Evolutionary conservation across 2,113 vertebrate species (phyloP).

Genomic region (Otocyon megalotis): DNA sequence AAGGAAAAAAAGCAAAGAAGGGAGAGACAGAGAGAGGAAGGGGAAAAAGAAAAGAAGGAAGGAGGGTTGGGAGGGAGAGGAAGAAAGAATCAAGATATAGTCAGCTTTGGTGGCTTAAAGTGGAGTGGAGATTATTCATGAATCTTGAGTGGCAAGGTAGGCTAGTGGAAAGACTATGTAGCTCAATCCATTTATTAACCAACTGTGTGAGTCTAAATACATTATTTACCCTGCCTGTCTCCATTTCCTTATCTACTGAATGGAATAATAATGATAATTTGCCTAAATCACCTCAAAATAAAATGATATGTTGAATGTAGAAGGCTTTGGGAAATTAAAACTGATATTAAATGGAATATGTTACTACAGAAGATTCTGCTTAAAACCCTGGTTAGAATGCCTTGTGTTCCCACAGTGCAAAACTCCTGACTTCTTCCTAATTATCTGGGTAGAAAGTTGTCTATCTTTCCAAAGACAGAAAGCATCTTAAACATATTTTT

Average conservation of each 20-base stretch:
- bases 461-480: conserved; percentile 25
- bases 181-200: neutral
- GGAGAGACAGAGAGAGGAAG: neutral
- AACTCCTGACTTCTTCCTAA: conserved; percentile 25
- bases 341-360: neutral
- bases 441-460: neutral
- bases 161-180: fast-evolving
- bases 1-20: neutral
- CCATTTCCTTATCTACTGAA: neutral
- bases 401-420: neutral
- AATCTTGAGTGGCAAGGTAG: neutral
- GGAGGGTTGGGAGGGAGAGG: fast-evolving
- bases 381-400: conserved; percentile 23
- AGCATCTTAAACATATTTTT: neutral
- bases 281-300: neutral
- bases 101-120: neutral
- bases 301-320: neutral
- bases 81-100: neutral
- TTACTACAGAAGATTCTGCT: neutral
- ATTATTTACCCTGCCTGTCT: neutral
- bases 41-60: neutral
- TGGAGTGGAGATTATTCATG: neutral
- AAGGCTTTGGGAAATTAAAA: conserved; percentile 27
- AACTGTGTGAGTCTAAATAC: neutral
- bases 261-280: neutral